Base-by-base conservation (phyloP, 2,797 vertebrate species). In the Pangasius larnaudii region DNA sequence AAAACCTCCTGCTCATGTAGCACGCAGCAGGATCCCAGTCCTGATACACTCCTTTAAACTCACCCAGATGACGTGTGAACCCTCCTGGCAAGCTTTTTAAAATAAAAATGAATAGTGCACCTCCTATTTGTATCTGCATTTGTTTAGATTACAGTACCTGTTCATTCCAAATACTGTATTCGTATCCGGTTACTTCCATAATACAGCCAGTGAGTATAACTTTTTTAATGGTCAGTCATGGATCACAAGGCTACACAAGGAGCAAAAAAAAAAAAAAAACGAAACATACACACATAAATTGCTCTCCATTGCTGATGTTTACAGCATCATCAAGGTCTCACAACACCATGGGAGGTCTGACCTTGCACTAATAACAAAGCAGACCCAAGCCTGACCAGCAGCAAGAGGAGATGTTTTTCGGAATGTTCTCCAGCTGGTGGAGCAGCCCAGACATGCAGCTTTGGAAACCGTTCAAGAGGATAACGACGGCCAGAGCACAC, bases 391-490 rank as follows among this genome's bases (percentile, higher is more conserved):
- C 77, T 77, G n/a, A 71, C 30, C 33, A 36, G 51, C 27, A 51
- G 53, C 27, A 13, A 10, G 39, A 86, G 36, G 61, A 42, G 63
- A 67, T 82, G 69, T 42, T 72, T 51, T 27, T 46, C 46, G n/a
- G 69, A 90, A 81, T 67, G 63, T 46, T 71, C 39, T 84, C 51
- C 59, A 78, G 56, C 63, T 63, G 79, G 49, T 78, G 13, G 58
- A 85, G 59, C 61, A 58, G 87, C 69, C 88, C 79, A 86, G 69
- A 84, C 86, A 90, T 83, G 90, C 89, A 63, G 58, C 84, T 61
- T 22, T 46, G 49, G 33, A 61, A 61, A 87, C 49, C 7, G 77
- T 74, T 85, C 42, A 85, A 79, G 16, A 51, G 58, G 51, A 33
- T 27, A 86, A 77, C 75, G 51, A 80, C 71, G 58, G 51, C 30